Percentiles rank a stretch among this genome's conserved stretches.
These are phyloP conservation scores for Nezara viridula DNA, from an alignment of 2,888 invertebrate species.

Conservation along the genomic window DNA sequence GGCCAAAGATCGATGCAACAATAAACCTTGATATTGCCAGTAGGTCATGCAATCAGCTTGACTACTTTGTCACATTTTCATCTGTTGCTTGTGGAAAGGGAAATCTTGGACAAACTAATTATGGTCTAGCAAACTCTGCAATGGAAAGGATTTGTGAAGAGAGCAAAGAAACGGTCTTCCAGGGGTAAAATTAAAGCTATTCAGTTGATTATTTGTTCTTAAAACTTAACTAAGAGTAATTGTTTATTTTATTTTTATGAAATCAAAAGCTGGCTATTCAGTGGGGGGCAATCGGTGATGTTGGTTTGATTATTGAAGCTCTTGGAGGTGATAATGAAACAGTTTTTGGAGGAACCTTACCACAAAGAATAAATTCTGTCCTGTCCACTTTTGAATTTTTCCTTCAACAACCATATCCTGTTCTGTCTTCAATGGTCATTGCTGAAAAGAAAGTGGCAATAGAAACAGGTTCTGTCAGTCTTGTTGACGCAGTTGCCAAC, in stretches of 20 bases:
- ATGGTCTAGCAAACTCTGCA: constrained; percentile 89
- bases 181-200: constrained; percentile 56
- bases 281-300: constrained; percentile 99
- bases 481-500: constrained; percentile 87
- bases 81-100: constrained; percentile 94
- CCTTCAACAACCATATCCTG: constrained; percentile 89
- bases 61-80: constrained; percentile 90
- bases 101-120: constrained; percentile 91
- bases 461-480: constrained; percentile 74
- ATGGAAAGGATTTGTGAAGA: constrained; percentile 77
- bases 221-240: background rate
- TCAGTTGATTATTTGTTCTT: background rate
- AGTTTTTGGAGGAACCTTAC: constrained; percentile 94
- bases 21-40: constrained; percentile 85
- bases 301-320: constrained; percentile 90
- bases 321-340: constrained; percentile 92
- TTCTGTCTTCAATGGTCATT: constrained; percentile 86
- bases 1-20: constrained; percentile 90
- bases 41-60: constrained; percentile 80
- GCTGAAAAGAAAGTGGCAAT: constrained; percentile 82
- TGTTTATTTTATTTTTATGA: background rate
- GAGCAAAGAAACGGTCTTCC: constrained; percentile 70
- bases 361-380: constrained; percentile 96
- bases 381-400: constrained; percentile 89
- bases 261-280: constrained; percentile 82